A percentile compares a stretch with the other conserved stretches of the same genome.
phyloP scores from a whole-genome alignment of 2,113 vertebrate genomes.

The Brienomyrus longianalis region DNA sequence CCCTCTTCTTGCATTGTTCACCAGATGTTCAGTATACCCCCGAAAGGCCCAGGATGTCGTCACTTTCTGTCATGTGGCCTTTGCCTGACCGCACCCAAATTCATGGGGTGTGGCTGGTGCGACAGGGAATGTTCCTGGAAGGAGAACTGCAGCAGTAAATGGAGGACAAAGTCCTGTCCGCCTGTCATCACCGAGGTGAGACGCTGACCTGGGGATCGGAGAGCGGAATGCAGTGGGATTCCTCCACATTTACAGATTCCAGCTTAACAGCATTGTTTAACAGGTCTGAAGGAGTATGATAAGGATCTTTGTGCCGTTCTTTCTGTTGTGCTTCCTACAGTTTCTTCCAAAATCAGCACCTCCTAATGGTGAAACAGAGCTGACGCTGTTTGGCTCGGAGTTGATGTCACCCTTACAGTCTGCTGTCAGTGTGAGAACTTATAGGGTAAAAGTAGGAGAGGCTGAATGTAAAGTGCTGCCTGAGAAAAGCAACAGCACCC shows the following conservation, averaged over 20 bases:
- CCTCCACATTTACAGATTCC: background rate
- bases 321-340: slow-evolving; percentile 48
- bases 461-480: slow-evolving; percentile 58
- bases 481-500: slow-evolving; percentile 46
- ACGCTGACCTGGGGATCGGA: background rate
- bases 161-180: slow-evolving; percentile 67
- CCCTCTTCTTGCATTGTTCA: background rate
- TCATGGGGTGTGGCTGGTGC: slow-evolving; percentile 93
- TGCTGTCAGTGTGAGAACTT: slow-evolving; percentile 37
- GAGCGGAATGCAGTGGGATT: background rate
- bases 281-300: background rate
- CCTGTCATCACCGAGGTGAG: slow-evolving; percentile 75
- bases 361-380: slow-evolving; percentile 59
- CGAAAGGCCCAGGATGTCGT: slow-evolving; percentile 76
- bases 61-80: slow-evolving; percentile 76
- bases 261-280: background rate
- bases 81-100: slow-evolving; percentile 70
- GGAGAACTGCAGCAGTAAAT: slow-evolving; percentile 59
- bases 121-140: slow-evolving; percentile 54
- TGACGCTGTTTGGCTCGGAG: slow-evolving; percentile 78
- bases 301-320: background rate
- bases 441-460: slow-evolving; percentile 61
- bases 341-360: slow-evolving; percentile 74
- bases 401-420: slow-evolving; percentile 52
- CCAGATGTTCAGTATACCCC: slow-evolving; percentile 74